phyloP scores from a whole-genome alignment of 2,113 vertebrate species.

The Tympanuchus pallidicinctus region DNA sequence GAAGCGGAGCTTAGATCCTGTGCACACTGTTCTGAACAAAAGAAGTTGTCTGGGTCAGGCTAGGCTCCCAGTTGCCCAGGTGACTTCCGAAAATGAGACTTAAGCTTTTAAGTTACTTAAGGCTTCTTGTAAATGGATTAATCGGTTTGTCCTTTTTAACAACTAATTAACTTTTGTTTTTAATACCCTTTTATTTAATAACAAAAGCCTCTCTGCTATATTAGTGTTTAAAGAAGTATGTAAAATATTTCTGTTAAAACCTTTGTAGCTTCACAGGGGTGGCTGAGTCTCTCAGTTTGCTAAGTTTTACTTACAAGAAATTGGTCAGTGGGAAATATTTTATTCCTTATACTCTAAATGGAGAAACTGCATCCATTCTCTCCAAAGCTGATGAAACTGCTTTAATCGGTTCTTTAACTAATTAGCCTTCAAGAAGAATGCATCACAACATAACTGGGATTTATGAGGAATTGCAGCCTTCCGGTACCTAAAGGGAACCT shows the following conservation, averaged over 20 bases:
- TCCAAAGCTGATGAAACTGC: not conserved
- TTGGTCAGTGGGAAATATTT: not conserved
- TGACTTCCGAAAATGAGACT: not conserved
- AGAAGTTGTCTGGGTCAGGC: not conserved
- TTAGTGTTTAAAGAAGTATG: not conserved
- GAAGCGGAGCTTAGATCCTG: not conserved
- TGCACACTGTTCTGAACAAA: not conserved
- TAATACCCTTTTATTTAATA: slow-evolving; percentile 2
- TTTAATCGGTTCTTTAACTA: not conserved
- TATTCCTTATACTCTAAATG: not conserved
- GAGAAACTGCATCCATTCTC: not conserved
- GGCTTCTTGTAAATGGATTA: slow-evolving; percentile 26
- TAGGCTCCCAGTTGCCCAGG: not conserved
- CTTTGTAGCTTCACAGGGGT: not conserved
- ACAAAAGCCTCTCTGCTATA: not conserved
- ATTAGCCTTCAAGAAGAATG: no score
- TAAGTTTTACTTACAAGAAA: not conserved
- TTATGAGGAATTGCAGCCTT: no score
- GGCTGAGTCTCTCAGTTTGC: not conserved
- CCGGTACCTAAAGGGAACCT: no score
- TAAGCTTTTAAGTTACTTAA: slow-evolving; percentile 36
- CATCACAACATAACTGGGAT: no score
- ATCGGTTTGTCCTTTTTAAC: not conserved
- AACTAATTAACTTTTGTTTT: not conserved
- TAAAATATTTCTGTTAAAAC: not conserved